Base-by-base conservation (phyloP, 2,113 vertebrate species). In the Corythoichthys haematopterus region DNA sequence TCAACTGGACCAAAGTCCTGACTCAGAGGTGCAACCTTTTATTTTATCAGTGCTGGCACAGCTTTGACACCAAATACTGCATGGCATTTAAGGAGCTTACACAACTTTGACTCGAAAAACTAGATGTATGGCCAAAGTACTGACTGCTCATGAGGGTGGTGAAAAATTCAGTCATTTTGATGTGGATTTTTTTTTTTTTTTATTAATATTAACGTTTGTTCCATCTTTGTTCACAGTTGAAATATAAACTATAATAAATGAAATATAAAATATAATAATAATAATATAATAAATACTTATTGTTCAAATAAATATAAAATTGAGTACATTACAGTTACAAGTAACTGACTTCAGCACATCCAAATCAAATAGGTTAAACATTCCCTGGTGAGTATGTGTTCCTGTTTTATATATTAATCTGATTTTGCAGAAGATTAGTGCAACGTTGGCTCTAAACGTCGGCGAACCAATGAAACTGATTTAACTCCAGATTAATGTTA, bases 361-460 rank as follows among this genome's bases (percentile, higher is more conserved):
- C 47, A 51, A 52, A 69, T 57, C 58, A 59, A 60, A 60, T 6
- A 12, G 48, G 28, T 67, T 64, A 15, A 47, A 70, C 36, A 14
- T 57, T 36, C 11, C 20, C 12, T 7, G 40, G 35, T 13, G 10
- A 9, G 33, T 70, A 65, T 58, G 53, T 53, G 65, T 6, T 33
- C 46, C 55, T 35, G 50, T 57, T 72, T 48, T 1, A 33, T 40
- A 77, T 71, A n/a, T n/a, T 70, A 75, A 80, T 75, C 62, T 48
- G 69, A 75, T 65, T 79, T 77, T 14, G 66, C 57, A n/a, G 68
- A 62, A 79, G 74, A 79, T 75, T 70, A 75, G 55, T 58, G 57
- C 53, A 77, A 55, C 45, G 58, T 11, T 13, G 33, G 37, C 56
- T 33, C 57, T 45, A 7, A 72, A 36, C 28, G 52, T 55, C 0